phyloP scores from a whole-genome alignment of 2,797 vertebrate genomes.

The Hyperoplus lanceolatus region DNA sequence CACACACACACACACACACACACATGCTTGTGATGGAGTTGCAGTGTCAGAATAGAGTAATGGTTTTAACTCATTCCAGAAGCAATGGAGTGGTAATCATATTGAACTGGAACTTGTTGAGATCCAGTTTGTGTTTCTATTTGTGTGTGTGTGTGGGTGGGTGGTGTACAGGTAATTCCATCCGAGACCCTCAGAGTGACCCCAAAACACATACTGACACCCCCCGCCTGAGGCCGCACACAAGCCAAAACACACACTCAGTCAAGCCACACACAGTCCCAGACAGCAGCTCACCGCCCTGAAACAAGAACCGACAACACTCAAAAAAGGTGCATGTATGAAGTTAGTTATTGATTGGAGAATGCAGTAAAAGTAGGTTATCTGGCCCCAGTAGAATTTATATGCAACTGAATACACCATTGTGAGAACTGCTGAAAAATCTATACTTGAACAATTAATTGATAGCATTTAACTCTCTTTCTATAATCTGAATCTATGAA shows the following conservation, averaged over 20 bases:
- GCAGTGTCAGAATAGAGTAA: conserved; percentile 57
- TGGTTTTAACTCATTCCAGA: conserved; percentile 60
- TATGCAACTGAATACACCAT: too few relatives aligned
- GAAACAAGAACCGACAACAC: conserved; percentile 10
- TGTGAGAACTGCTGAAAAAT: too few relatives aligned
- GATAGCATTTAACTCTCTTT: too few relatives aligned
- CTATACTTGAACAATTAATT: too few relatives aligned
- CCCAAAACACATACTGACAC: conserved; percentile 75
- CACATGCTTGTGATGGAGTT: conserved; percentile 36
- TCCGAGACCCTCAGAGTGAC: conserved; percentile 72
- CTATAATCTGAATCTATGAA: too few relatives aligned
- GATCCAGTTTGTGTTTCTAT: conserved; percentile 23
- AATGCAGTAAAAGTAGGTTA: not conserved
- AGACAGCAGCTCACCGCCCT: conserved; percentile 21
- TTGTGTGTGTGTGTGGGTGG: conserved; percentile 21
- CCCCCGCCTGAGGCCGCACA: conserved; percentile 68
- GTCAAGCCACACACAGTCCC: conserved; percentile 68
- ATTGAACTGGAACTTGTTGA: conserved; percentile 50
- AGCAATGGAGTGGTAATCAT: conserved; percentile 41
- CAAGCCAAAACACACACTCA: conserved; percentile 74
- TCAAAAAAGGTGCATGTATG: not conserved
- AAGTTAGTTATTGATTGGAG: not conserved
- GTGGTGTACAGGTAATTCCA: conserved; percentile 73
- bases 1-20: conserved; percentile 7
- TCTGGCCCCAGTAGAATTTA: too few relatives aligned